These are phyloP conservation scores for Pseudomyrmex pallidus DNA, from an alignment of 1,140 invertebrate species.

Conservation along the genomic window DNA sequence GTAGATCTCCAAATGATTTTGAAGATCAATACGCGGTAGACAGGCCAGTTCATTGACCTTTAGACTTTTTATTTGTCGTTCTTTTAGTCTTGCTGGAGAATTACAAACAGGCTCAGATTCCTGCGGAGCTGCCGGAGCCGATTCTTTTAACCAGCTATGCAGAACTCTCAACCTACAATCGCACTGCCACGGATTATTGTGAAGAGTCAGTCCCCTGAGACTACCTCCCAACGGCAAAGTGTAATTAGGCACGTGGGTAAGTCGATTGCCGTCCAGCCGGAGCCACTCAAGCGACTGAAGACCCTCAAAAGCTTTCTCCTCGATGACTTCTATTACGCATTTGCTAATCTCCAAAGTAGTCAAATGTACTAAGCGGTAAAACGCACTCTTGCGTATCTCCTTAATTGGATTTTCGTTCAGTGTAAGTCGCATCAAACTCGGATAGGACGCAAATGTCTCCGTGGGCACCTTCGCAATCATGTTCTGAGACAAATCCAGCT, in stretches of 20 bases:
- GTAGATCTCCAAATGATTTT: conserved; percentile 87
- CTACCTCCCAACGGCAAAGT: conserved; percentile 87
- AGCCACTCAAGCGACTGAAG: conserved; percentile 93
- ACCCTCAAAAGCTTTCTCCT: conserved; percentile 92
- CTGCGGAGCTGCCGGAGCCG: conserved; percentile 87
- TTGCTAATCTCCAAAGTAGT: conserved; percentile 93
- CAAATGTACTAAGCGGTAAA: conserved; percentile 90
- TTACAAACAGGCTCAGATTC: conserved; percentile 90
- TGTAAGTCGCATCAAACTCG: conserved; percentile 92
- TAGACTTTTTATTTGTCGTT: conserved; percentile 89
- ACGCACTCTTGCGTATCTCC: conserved; percentile 90
- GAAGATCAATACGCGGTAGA: conserved; percentile 90
- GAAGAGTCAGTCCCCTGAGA: conserved; percentile 91
- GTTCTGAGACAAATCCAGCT: conserved; percentile 94
- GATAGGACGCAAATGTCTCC: conserved; percentile 90
- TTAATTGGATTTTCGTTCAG: conserved; percentile 93
- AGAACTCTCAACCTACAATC: conserved; percentile 92
- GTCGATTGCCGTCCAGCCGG: conserved; percentile 92
- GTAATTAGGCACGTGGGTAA: conserved; percentile 87
- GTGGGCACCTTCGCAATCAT: conserved; percentile 91
- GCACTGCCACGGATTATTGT: conserved; percentile 95
- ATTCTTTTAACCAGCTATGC: conserved; percentile 91
- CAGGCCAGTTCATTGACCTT: conserved; percentile 92
- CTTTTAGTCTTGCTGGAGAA: conserved; percentile 88
- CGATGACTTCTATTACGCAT: conserved; percentile 91